These are phyloP conservation scores for Drosophila ironensis DNA, from an alignment of 1,140 invertebrate species.

Conservation along the genomic window DNA sequence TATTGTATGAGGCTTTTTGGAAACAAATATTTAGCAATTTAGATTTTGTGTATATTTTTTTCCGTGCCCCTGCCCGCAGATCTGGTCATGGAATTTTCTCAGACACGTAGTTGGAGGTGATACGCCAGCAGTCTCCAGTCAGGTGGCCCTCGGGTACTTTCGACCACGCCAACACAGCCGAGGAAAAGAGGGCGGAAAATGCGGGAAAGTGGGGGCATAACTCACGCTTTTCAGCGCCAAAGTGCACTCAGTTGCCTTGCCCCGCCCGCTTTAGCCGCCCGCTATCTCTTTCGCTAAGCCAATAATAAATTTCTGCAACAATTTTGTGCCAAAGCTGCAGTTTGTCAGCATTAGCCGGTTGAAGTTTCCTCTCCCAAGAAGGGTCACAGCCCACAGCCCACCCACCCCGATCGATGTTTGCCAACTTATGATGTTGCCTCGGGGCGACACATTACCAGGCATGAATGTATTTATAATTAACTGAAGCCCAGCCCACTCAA, in stretches of 20 bases:
- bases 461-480: slow-evolving; percentile 59
- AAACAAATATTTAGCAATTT: too few relatives aligned
- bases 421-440: slow-evolving; percentile 11
- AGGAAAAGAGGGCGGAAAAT: not conserved
- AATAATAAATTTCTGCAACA: slow-evolving; percentile 73
- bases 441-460: slow-evolving; percentile 19
- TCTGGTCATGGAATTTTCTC: slow-evolving; percentile 2
- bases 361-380: not conserved
- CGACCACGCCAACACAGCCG: not conserved
- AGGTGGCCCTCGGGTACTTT: slow-evolving; percentile 7
- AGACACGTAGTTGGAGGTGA: slow-evolving; percentile 38
- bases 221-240: slow-evolving; percentile 64
- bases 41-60: too few relatives aligned
- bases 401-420: slow-evolving; percentile 26
- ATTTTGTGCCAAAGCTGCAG: slow-evolving; percentile 69
- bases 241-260: slow-evolving; percentile 51
- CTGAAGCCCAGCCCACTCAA: slow-evolving; percentile 21
- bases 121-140: slow-evolving; percentile 2
- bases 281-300: slow-evolving; percentile 40
- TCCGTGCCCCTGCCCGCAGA: slow-evolving; percentile 6
- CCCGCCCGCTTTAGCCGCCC: not conserved
- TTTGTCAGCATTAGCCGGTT: slow-evolving; percentile 65
- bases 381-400: too few relatives aligned
- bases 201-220: slow-evolving; percentile 42
- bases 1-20: too few relatives aligned